A percentile compares a stretch with the other conserved stretches of the same genome.
phyloP scores from a whole-genome alignment of 2,797 vertebrate genomes.

The Pteronotus mesoamericanus region DNA sequence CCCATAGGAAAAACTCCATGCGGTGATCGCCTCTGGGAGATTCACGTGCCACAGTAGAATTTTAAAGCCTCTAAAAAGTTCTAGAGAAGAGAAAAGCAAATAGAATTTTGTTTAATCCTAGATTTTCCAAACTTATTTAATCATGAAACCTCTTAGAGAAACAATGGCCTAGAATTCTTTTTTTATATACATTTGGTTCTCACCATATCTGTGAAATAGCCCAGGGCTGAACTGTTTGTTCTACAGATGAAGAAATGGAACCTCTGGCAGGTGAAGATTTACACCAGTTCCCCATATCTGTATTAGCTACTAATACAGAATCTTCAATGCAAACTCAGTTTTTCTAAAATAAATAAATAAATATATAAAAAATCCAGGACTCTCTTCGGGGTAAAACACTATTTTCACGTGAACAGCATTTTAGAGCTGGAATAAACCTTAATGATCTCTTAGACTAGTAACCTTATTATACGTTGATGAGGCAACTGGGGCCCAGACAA shows the following conservation, averaged over 20 bases:
- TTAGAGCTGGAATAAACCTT: neutral
- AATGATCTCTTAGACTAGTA: neutral
- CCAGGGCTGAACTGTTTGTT: neutral
- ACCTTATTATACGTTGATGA: neutral
- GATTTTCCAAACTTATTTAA: neutral
- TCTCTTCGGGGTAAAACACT: neutral
- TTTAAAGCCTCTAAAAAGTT: constrained; percentile 21
- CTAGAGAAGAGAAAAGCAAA: neutral
- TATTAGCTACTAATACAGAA: neutral
- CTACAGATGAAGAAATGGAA: neutral
- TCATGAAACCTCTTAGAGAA: neutral
- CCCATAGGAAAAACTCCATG: neutral
- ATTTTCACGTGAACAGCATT: neutral
- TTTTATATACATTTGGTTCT: neutral
- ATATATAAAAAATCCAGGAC: neutral
- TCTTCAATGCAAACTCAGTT: neutral
- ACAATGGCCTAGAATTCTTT: neutral
- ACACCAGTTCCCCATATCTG: neutral
- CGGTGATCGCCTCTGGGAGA: neutral
- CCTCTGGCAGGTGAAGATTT: neutral
- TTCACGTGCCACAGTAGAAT: neutral
- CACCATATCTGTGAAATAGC: neutral
- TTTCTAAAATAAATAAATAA: neutral
- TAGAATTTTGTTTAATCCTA: neutral
- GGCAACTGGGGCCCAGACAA: neutral